Evolutionary conservation across 2,113 vertebrate genomes (phyloP).

Genomic region (Condylura cristata): DNA sequence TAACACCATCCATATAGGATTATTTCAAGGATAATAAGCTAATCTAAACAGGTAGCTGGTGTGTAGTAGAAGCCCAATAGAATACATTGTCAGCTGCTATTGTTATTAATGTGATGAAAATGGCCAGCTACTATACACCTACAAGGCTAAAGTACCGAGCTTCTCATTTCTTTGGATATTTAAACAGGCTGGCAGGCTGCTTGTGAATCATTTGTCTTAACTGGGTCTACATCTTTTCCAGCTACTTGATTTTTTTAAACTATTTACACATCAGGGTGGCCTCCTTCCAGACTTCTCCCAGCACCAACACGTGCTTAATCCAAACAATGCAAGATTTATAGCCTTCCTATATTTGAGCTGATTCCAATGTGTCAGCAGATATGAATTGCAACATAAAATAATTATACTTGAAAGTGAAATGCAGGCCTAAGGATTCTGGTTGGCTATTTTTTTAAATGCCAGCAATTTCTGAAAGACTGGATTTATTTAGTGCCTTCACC

Average conservation of each 20-base stretch:
- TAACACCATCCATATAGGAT: background rate
- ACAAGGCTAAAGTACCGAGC: background rate
- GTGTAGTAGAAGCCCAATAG: background rate
- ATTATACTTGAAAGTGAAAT: slow-evolving; percentile 74
- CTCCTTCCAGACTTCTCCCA: background rate
- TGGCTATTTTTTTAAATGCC: slow-evolving; percentile 51
- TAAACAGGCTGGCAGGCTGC: background rate
- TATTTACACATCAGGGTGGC: background rate
- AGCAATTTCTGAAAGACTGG: slow-evolving; percentile 63
- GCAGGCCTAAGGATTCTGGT: slow-evolving; percentile 57
- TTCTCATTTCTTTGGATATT: background rate
- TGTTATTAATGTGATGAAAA: background rate
- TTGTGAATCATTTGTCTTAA: background rate
- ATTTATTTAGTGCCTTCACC: slow-evolving; percentile 63
- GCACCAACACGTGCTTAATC: slow-evolving; percentile 28
- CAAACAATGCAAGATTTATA: slow-evolving; percentile 71
- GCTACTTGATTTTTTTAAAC: background rate
- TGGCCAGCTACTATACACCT: background rate
- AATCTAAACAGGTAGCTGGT: background rate
- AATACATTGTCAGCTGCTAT: background rate
- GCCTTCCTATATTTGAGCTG: slow-evolving; percentile 64
- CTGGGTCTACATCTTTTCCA: background rate
- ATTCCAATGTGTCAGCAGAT: slow-evolving; percentile 71
- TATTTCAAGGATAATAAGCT: background rate
- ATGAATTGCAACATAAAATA: slow-evolving; percentile 76